These are phyloP conservation scores for Stenopsyche tienmushanensis DNA, from an alignment of 1,140 invertebrate species.

Conservation along the genomic window DNA sequence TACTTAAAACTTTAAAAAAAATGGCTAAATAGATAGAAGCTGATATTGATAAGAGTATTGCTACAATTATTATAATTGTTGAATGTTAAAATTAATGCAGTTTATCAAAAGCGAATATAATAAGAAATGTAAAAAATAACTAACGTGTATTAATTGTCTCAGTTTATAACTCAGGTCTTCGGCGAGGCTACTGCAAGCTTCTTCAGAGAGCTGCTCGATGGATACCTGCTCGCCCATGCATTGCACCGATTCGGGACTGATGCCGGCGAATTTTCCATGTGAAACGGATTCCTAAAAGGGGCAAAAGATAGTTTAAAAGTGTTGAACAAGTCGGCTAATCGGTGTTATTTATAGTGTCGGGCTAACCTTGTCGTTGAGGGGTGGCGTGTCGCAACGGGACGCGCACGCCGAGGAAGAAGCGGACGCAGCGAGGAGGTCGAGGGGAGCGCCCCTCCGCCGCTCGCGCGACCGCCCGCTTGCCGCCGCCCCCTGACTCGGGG, in stretches of 20 bases:
- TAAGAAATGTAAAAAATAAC: too few species aligned
- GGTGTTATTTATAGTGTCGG: too few species aligned
- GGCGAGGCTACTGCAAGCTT: slow-evolving; percentile 52
- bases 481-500: neutral
- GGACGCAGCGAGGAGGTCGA: neutral
- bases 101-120: too few species aligned
- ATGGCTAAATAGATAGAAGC: too few species aligned
- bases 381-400: neutral
- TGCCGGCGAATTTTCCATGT: slow-evolving; percentile 51
- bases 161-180: slow-evolving; percentile 56
- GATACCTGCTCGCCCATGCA: slow-evolving; percentile 54
- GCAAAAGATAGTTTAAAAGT: too few species aligned
- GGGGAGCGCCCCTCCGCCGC: neutral
- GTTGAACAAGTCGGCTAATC: too few species aligned
- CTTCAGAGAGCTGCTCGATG: slow-evolving; percentile 47
- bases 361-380: neutral
- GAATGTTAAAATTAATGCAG: neutral
- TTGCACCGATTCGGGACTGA: slow-evolving; percentile 51
- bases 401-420: neutral
- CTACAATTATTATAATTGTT: neutral
- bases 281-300: slow-evolving; percentile 26
- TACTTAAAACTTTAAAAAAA: too few species aligned
- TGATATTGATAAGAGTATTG: neutral
- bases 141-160: slow-evolving; percentile 52
- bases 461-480: neutral